Evolutionary conservation across 2,797 vertebrate genomes (phyloP), one percentile per base, ranked within the genome.

Genomic region (Steatocranus sp.): DNA sequence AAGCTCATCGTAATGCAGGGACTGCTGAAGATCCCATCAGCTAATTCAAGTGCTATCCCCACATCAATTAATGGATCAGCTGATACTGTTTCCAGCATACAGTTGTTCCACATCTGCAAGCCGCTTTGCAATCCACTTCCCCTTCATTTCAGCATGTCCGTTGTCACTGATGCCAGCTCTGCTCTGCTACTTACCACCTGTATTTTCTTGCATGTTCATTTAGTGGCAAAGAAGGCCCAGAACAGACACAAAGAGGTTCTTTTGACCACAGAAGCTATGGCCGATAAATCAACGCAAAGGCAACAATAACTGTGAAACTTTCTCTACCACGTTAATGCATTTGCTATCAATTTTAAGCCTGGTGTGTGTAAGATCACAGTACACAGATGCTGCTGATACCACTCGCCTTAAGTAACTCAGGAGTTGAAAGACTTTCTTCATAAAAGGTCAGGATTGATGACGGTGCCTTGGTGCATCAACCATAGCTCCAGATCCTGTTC

Each of bases 361-460:
- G 25, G 23, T 58, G 56, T 66, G 50, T 20, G 23, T 8, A 11
- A 27, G 34, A 3, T 18, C 17, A 9, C 15, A 77, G 30, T 58
- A 48, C 53, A 32, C 41, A 36, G 74, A 18, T 76, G 56, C 75
- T 41, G 79, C 34, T 51, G 81, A 89, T 87, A 77, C 27, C 43
- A 34, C 76, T 90, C 76, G 77, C 82, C 79, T 82, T 12, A 88
- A 79, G 87, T 80, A 87, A 87, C 70, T 49, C 14, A 20, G 32
- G 58, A 83, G 75, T 10, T 76, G 38, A 90, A 75, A 80, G 80
- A 58, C 81, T 87, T 75, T 74, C 81, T 82, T 82, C 56, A 38
- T 81, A 89, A 92, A 48, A 93, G 91, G 92, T 93, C 90, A 93
- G 66, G 56, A 10, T 36, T 43, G 54, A 56, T 3, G 32, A 83